phyloP scores from a whole-genome alignment of 1,140 invertebrate species.

The Sogatella furcifera region DNA sequence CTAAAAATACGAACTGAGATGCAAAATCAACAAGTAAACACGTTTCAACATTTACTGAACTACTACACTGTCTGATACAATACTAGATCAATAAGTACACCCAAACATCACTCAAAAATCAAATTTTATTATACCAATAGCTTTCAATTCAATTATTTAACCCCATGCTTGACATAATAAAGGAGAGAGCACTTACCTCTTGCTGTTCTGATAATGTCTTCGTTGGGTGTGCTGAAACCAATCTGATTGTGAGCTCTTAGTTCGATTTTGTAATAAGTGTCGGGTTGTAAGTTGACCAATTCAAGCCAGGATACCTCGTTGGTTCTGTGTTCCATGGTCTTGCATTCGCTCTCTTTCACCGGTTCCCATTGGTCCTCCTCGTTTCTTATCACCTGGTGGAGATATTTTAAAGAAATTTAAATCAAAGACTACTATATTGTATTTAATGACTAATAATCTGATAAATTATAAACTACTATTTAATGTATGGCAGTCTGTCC shows the following conservation, averaged over 20 bases:
- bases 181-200: constrained; percentile 54
- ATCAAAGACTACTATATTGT: no score
- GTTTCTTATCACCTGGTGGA: constrained; percentile 13
- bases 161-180: not conserved
- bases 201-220: constrained; percentile 68
- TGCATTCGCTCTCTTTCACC: constrained; percentile 41
- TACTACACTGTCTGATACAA: no score
- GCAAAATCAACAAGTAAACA: not conserved
- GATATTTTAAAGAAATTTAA: not conserved
- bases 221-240: constrained; percentile 61
- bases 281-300: constrained; percentile 52
- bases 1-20: not conserved
- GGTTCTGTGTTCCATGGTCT: constrained; percentile 40
- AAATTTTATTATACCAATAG: no score
- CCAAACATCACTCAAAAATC: no score
- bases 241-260: constrained; percentile 74
- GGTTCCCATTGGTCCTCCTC: constrained; percentile 40
- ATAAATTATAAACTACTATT: no score
- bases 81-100: no score
- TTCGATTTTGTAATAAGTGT: constrained; percentile 72
- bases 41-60: no score
- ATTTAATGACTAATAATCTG: no score
- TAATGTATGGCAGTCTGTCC: no score
- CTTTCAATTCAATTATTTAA: no score
- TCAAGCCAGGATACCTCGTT: constrained; percentile 49